Evolutionary conservation across 2,888 invertebrate genomes (phyloP).

Genomic region (Bombylius discolor): DNA sequence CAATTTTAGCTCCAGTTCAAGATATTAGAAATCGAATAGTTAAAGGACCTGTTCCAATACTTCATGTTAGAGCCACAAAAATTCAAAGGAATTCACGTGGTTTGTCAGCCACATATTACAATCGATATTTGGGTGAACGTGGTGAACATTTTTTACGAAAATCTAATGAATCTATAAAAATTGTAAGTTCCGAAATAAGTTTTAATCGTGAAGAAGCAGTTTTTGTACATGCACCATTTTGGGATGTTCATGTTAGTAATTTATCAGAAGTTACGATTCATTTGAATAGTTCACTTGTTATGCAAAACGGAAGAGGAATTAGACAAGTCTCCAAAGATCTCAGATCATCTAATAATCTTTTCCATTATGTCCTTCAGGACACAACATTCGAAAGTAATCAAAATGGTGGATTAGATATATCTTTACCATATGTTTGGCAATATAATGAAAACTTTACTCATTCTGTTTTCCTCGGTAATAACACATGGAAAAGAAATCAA

Average conservation of each 20-base stretch:
- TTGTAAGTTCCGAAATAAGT: constrained; percentile 67
- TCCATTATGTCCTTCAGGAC: constrained; percentile 84
- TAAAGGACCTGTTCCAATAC: constrained; percentile 65
- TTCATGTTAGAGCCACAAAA: constrained; percentile 56
- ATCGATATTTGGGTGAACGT: constrained; percentile 70
- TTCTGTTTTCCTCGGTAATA: constrained; percentile 73
- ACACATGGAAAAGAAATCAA: constrained; percentile 74
- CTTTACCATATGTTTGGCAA: constrained; percentile 88
- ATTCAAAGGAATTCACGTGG: constrained; percentile 73
- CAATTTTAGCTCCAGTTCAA: constrained; percentile 59
- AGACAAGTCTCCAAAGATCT: constrained; percentile 85
- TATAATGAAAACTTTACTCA: constrained; percentile 92
- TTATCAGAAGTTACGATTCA: constrained; percentile 83
- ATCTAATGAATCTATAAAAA: constrained; percentile 73
- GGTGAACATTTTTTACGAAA: constrained; percentile 78
- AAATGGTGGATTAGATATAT: constrained; percentile 75
- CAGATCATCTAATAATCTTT: constrained; percentile 90
- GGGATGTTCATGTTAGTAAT: constrained; percentile 74
- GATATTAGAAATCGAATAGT: constrained; percentile 60
- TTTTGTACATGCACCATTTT: constrained; percentile 68
- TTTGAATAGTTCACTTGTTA: constrained; percentile 72
- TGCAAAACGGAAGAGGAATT: constrained; percentile 78
- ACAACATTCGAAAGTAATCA: constrained; percentile 75
- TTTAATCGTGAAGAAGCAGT: constrained; percentile 71
- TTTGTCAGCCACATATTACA: constrained; percentile 73